Evolutionary conservation across 1,140 invertebrate species (phyloP).

Genomic region (Saxidomus purpurata): DNA sequence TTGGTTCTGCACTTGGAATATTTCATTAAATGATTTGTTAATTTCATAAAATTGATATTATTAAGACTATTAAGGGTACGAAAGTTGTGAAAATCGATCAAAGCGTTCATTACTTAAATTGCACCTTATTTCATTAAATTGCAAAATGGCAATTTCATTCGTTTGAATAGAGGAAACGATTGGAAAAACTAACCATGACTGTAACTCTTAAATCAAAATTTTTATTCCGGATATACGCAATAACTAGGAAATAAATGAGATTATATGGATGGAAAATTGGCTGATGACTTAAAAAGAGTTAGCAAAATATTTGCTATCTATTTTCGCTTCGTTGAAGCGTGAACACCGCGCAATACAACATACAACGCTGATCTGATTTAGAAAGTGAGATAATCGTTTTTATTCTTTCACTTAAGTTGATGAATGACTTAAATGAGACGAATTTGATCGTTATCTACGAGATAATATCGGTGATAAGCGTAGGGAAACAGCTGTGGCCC

Average conservation of each 20-base stretch:
- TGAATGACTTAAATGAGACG: neutral
- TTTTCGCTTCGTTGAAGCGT: slow-evolving; percentile 17
- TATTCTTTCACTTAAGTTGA: slow-evolving; percentile 47
- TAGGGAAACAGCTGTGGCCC: neutral
- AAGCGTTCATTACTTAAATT: slow-evolving; percentile 3
- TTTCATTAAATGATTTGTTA: no score
- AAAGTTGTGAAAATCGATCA: no score
- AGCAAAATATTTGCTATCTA: slow-evolving; percentile 5
- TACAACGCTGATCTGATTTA: slow-evolving; percentile 39
- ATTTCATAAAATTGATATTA: no score
- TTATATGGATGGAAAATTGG: neutral
- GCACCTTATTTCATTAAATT: neutral
- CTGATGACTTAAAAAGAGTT: neutral
- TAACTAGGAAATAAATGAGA: slow-evolving; percentile 18
- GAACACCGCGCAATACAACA: neutral
- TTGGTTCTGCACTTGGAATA: no score
- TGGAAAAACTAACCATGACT: slow-evolving; percentile 6
- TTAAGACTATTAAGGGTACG: no score
- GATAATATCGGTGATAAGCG: slow-evolving; percentile 50
- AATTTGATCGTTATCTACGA: slow-evolving; percentile 13
- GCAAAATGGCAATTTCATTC: neutral
- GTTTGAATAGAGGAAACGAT: neutral
- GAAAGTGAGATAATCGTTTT: slow-evolving; percentile 10
- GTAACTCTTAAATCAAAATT: slow-evolving; percentile 8
- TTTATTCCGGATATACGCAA: slow-evolving; percentile 10